Evolutionary conservation across 2,797 vertebrate genomes (phyloP), one percentile per base, ranked within the genome.

Genomic region (Micropoecilia bifurca): DNA sequence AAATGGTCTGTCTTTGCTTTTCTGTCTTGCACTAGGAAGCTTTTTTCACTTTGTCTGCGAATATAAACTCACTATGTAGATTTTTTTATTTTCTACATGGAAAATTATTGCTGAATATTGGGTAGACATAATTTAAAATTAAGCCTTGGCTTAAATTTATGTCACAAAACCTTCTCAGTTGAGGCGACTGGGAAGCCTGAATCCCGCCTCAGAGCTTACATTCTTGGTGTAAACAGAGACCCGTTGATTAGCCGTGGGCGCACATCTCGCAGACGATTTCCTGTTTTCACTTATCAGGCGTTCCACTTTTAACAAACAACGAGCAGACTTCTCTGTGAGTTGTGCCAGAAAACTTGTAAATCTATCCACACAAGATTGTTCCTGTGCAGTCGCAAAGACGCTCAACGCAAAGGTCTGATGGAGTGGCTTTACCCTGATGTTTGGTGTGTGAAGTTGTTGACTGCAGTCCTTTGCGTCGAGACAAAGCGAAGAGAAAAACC

Each of bases 381-480:
- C 33, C 61, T 63, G 6, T 36, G 59, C 57, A 59, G 30, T 33
- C 61, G 36, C 63, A 33, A 20, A 10, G 36, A 39, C 45, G 30
- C 45, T 76, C 50, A 39, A 33, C 33, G 39, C 57, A 30, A 83
- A 72, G 41, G 18, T 20, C 16, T 71, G 68, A 45, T 57, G 53
- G 43, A 55, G 43, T 63, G 36, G 25, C 50, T 77, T 83, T 57
- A 33, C 47, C 66, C 71, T 33, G 66, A 71, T 20, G 36, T 41
- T 79, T 50, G 48, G 63, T 73, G 76, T 43, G 12, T 78, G 41
- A 72, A 71, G 75, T 81, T 83, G 14, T 76, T 80, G 39, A 25
- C 66, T 45, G 57, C 69, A n/a, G 57, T 69, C 48, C 75, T 87
- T 83, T 83, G 76, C 72, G 84, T 75, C 6, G 80, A 76, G 76